phyloP scores from a whole-genome alignment of 2,888 invertebrate genomes.

The Melikaiella ostensackeni region DNA sequence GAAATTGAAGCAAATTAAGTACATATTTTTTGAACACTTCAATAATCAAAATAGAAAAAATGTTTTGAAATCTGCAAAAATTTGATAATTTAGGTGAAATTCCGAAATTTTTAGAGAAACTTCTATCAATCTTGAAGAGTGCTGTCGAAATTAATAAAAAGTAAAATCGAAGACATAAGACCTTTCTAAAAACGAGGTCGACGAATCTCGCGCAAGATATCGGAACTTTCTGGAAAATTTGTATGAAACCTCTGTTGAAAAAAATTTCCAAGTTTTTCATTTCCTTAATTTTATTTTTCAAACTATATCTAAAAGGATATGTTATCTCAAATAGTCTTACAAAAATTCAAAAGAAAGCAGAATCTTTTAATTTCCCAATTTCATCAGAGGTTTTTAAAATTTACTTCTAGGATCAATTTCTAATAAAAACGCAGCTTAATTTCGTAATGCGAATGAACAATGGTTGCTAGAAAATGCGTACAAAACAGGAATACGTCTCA shows the following conservation, averaged over 20 bases:
- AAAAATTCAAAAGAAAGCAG: background rate
- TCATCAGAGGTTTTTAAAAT: background rate
- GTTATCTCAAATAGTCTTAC: background rate
- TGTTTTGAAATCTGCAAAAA: no score
- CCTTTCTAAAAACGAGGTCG: slow-evolving; percentile 3
- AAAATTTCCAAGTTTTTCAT: background rate
- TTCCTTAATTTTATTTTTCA: background rate
- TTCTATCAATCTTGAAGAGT: background rate
- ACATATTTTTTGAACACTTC: background rate
- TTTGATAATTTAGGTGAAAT: no score
- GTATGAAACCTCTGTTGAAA: background rate
- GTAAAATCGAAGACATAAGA: background rate
- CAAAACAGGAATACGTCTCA: slow-evolving; percentile 63
- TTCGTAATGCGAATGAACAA: slow-evolving; percentile 3
- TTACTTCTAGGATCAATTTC: background rate
- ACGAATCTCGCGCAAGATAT: background rate
- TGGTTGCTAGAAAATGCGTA: slow-evolving; percentile 62
- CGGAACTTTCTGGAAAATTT: background rate
- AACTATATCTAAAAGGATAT: background rate
- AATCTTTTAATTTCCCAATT: background rate
- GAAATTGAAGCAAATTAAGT: background rate
- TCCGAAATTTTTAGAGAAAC: background rate
- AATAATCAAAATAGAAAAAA: background rate
- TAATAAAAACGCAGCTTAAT: background rate
- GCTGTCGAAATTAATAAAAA: background rate